These are phyloP conservation scores for Orthosia cruda DNA, from an alignment of 2,888 invertebrate genomes.

Conservation along the genomic window DNA sequence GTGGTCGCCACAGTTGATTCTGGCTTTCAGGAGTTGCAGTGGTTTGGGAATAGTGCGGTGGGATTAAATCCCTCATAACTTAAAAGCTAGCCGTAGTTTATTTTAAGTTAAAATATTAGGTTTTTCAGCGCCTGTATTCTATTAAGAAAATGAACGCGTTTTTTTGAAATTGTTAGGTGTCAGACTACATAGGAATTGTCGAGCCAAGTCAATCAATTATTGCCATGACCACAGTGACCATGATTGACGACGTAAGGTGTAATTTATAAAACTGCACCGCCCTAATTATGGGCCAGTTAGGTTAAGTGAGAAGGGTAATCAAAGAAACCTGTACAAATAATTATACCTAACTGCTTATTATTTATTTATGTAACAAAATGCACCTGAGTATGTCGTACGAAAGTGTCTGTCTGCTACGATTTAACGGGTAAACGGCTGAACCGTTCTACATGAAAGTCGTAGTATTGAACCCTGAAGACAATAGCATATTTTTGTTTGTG, in stretches of 20 bases:
- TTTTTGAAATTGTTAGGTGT: neutral
- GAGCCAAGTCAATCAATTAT: slow-evolving; percentile 19
- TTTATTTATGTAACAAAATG: neutral
- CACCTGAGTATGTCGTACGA: neutral
- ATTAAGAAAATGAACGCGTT: neutral
- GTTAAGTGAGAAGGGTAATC: slow-evolving; percentile 10
- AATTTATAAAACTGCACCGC: slow-evolving; percentile 32
- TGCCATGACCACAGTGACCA: slow-evolving; percentile 4
- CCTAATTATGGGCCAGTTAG: slow-evolving; percentile 20
- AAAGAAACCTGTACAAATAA: slow-evolving; percentile 1
- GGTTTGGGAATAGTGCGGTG: too few relatives aligned
- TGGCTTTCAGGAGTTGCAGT: too few relatives aligned
- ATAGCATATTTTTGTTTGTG: too few relatives aligned
- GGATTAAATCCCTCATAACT: too few relatives aligned
- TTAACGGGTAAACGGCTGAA: neutral
- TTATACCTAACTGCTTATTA: neutral
- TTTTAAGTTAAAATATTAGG: too few relatives aligned
- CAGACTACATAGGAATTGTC: neutral
- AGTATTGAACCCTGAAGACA: too few relatives aligned
- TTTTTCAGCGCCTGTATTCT: too few relatives aligned
- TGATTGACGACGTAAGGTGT: slow-evolving; percentile 16
- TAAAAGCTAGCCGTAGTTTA: too few relatives aligned
- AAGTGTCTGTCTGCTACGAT: neutral
- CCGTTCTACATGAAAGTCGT: neutral
- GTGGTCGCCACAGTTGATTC: too few relatives aligned